Conservation (phyloP, 2,113 vertebrate species). For the Tyrannus savana region DNA sequence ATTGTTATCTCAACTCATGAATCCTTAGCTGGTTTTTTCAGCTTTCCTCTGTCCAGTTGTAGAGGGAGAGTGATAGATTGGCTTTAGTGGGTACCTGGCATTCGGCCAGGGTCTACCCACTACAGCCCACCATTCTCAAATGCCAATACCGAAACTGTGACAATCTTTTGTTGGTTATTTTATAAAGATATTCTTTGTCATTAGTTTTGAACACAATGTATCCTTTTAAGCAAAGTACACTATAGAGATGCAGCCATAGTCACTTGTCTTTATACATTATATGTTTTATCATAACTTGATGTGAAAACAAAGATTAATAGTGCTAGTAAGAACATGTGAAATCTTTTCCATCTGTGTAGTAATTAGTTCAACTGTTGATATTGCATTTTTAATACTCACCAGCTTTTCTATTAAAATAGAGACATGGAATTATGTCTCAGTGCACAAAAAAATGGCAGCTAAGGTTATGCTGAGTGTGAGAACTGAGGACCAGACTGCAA, state of each 20-base stretch:
- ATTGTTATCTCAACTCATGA: too few species aligned
- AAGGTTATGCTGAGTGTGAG: neutral
- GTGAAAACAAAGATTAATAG: neutral
- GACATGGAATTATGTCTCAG: too few species aligned
- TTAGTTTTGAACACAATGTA: neutral
- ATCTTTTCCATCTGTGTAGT: neutral
- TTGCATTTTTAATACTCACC: neutral
- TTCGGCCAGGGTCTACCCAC: too few species aligned
- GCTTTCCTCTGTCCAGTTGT: too few species aligned
- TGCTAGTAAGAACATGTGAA: neutral
- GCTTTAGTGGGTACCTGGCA: too few species aligned
- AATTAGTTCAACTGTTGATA: neutral
- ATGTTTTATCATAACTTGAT: neutral
- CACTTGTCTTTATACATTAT: neutral
- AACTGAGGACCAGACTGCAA: neutral
- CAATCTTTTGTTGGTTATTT: neutral
- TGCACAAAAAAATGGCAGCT: neutral
- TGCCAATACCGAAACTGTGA: neutral
- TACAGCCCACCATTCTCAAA: neutral
- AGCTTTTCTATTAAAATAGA: neutral
- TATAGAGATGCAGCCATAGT: neutral
- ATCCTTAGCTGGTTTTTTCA: too few species aligned
- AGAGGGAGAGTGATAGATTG: too few species aligned
- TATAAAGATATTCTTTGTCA: neutral
- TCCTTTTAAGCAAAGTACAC: neutral